phyloP scores from a whole-genome alignment of 2,113 vertebrate genomes.

The Pseudorectes ferrugineus region DNA sequence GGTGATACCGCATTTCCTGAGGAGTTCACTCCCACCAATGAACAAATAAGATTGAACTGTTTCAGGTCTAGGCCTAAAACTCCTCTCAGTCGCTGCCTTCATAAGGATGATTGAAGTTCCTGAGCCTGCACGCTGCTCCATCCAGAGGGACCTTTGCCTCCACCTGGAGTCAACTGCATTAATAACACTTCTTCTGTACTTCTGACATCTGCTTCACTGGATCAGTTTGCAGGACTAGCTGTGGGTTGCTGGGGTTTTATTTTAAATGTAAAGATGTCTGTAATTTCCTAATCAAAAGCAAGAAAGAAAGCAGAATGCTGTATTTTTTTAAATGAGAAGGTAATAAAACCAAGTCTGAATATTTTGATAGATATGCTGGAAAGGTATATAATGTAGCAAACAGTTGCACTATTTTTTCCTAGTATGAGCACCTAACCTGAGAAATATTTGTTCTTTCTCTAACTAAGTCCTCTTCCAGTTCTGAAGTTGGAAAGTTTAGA shows the following conservation, averaged over 20 bases:
- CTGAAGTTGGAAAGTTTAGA: not conserved
- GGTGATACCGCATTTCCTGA: not conserved
- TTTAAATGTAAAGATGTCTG: not conserved
- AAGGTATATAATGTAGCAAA: not conserved
- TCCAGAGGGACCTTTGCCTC: not conserved
- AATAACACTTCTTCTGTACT: not conserved
- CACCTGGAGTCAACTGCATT: slow-evolving; percentile 20
- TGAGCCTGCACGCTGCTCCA: not conserved
- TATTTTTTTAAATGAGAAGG: slow-evolving; percentile 51
- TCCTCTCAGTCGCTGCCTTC: not conserved
- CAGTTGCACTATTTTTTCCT: slow-evolving; percentile 44
- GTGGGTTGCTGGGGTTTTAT: not conserved
- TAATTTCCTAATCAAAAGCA: slow-evolving; percentile 2
- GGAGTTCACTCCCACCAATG: not conserved
- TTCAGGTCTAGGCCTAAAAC: not conserved
- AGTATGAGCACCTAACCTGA: not conserved
- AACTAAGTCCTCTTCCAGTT: not conserved
- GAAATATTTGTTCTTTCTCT: not conserved
- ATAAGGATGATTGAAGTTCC: not conserved
- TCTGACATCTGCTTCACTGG: not conserved
- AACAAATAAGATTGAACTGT: not conserved
- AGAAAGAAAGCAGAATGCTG: not conserved
- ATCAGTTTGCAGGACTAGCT: not conserved
- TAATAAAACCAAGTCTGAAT: not conserved
- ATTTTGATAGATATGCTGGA: slow-evolving; percentile 39